A percentile compares a stretch with the other conserved stretches of the same genome.
phyloP scores from a whole-genome alignment of 2,888 invertebrate genomes.

The Caenorhabditis plicata region DNA sequence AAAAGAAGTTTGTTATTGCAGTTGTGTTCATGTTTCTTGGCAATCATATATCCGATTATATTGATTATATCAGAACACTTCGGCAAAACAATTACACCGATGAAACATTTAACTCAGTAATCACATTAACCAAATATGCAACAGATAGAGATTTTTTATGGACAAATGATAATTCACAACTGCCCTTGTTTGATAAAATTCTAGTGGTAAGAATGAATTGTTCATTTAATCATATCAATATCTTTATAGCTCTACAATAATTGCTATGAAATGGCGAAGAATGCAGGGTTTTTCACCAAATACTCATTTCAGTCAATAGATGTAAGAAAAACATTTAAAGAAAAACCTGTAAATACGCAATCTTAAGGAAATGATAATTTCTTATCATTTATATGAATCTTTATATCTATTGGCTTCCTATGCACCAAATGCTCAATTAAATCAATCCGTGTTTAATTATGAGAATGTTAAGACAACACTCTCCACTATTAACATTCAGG shows the following conservation, averaged over 20 bases:
- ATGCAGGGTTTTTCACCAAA: conserved; percentile 9
- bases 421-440: conserved; percentile 6
- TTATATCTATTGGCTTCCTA: conserved; percentile 14
- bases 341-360: no score
- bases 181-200: conserved; percentile 17
- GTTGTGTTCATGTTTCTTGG: conserved; percentile 42
- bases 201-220: conserved; percentile 24
- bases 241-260: conserved; percentile 34
- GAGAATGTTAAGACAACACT: conserved; percentile 9
- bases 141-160: conserved; percentile 11
- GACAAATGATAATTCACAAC: conserved; percentile 2
- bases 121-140: conserved; percentile 30
- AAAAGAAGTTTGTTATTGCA: conserved; percentile 8
- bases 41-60: conserved; percentile 30
- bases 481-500: conserved; percentile 10
- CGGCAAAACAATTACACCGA: conserved; percentile 15
- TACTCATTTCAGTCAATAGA: conserved; percentile 19
- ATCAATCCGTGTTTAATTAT: conserved; percentile 19
- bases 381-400: conserved; percentile 37
- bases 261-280: conserved; percentile 4
- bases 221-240: not conserved
- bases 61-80: conserved; percentile 30
- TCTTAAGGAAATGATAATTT: conserved; percentile 9
- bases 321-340: no score
- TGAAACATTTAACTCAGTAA: conserved; percentile 36